Evolutionary conservation across 2,797 vertebrate species (phyloP), one percentile per base, ranked within the genome.

Genomic region (Leptoclinus maculatus): DNA sequence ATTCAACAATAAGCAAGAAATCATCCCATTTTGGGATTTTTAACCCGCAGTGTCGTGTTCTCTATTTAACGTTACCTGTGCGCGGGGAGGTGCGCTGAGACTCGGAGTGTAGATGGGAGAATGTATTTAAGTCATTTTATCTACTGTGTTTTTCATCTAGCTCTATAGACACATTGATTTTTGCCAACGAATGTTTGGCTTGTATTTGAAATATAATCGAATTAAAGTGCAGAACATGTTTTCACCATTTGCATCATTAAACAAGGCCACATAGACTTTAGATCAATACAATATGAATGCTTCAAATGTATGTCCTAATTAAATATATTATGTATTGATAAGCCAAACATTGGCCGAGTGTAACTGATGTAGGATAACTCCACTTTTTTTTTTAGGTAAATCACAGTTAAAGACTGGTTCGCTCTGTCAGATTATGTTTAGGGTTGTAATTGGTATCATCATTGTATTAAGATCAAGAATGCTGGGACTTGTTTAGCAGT

Each of bases 361-460:
- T n/a, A 23, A 29, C 58, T 45, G 47, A 2, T 70, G 49, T 4
- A 25, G 39, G 49, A 39, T 5, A 19, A 3, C 47, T 27, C 41
- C 19, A 34, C 25, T 66, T 21, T 77, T 16, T 58, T 1, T 29
- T 29, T 32, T 32, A 38, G 23, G n/a, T n/a, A 5, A 6, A 2
- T 57, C 41, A 10, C 60, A 57, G 34, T 16, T 14, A 16, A 32
- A 39, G 47, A 34, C 66, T 43, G 57, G 21, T 60, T 62, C 53
- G 25, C 5, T 39, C 21, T 58, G n/a, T 39, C 67, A 51, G 11
- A 27, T 65, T 51, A 43, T 29, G 38, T 54, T 71, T n/a, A n/a
- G 27, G 54, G 25, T 45, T 82, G 36, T 83, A 67, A 58, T 54
- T 53, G 47, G 13, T 38, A 8, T 62, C 11, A 62, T 74, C 47